These are phyloP conservation scores for Caiman crocodilus DNA, from an alignment of 2,797 vertebrate genomes.

Conservation along the genomic window DNA sequence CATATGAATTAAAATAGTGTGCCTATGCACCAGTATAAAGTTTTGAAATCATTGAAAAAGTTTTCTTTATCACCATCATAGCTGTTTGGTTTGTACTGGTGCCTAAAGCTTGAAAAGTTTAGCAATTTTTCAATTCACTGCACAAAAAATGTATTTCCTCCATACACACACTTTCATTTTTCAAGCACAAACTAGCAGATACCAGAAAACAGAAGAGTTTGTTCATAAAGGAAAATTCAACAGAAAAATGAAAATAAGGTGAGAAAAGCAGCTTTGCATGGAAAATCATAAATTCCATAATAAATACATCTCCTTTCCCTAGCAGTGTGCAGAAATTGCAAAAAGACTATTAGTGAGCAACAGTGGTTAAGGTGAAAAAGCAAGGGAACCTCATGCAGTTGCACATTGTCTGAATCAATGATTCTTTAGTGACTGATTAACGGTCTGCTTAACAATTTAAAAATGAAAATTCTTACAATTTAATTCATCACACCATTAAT, in stretches of 20 bases:
- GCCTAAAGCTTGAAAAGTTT: background rate
- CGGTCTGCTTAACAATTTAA: background rate
- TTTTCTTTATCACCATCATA: background rate
- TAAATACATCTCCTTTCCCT: background rate
- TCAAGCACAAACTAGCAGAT: background rate
- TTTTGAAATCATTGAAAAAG: background rate
- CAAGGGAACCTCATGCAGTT: background rate
- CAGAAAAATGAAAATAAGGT: background rate
- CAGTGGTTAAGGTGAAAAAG: background rate
- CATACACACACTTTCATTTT: background rate
- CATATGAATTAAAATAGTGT: background rate
- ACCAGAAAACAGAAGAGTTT: background rate
- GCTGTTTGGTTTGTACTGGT: background rate
- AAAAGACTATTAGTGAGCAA: background rate
- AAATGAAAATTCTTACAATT: background rate
- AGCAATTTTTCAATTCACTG: background rate
- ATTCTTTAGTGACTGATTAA: background rate
- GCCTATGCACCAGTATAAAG: background rate
- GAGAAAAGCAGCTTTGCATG: background rate
- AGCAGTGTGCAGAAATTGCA: background rate
- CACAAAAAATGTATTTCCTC: background rate
- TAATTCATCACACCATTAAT: background rate
- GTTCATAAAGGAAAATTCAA: background rate
- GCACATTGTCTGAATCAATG: background rate
- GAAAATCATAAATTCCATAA: background rate